Evolutionary conservation across 1,140 invertebrate species (phyloP).

Genomic region (Euura lappo): DNA sequence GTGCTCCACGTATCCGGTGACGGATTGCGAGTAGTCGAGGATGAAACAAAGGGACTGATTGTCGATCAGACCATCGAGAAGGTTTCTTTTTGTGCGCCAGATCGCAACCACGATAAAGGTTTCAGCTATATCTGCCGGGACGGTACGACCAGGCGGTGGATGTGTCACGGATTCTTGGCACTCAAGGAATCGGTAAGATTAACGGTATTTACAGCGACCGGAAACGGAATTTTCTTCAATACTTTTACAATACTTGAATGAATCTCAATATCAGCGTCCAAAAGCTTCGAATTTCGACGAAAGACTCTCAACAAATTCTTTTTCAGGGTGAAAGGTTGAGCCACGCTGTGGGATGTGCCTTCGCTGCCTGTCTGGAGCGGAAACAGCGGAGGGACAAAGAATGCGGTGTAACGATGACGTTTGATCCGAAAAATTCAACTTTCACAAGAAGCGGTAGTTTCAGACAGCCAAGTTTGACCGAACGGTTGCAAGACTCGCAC

Average conservation of each 20-base stretch:
- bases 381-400: constrained; percentile 98
- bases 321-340: constrained; percentile 91
- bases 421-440: constrained; percentile 91
- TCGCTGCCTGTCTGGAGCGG: constrained; percentile 95
- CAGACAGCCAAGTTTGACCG: constrained; percentile 81
- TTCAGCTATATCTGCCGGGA: constrained; percentile 94
- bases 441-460: constrained; percentile 95
- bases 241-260: no score
- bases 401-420: constrained; percentile 92
- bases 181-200: constrained; percentile 85
- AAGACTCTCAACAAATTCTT: background rate
- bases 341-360: constrained; percentile 99
- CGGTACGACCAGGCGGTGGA: constrained; percentile 90
- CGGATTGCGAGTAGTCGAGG: constrained; percentile 96
- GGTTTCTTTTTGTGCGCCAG: constrained; percentile 99
- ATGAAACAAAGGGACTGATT: constrained; percentile 97
- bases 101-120: constrained; percentile 96
- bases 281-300: no score
- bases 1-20: constrained; percentile 97
- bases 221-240: no score
- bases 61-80: constrained; percentile 99
- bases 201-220: background rate
- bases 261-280: no score
- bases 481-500: constrained; percentile 66
- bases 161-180: constrained; percentile 99